Percentiles rank a stretch among this genome's conserved stretches.
Conservation (phyloP, 92 coral and sea anemone species). For the Epizoanthus fatuus region DNA sequence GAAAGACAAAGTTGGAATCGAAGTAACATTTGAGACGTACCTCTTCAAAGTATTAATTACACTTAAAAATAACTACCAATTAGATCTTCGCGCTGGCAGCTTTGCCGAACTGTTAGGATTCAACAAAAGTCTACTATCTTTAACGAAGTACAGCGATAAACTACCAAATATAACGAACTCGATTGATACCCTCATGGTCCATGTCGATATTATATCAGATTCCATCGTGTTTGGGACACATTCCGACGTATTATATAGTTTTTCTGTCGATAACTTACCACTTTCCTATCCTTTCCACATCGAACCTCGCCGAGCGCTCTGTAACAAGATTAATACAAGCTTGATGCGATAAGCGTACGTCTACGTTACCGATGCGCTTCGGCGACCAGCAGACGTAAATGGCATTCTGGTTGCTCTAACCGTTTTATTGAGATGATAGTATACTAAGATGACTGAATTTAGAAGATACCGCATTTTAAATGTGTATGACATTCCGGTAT, state of each 20-base stretch:
- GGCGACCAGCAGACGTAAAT: not conserved
- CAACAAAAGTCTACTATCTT: not conserved
- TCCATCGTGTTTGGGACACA: not conserved
- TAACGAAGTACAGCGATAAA: not conserved
- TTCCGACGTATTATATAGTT: not conserved
- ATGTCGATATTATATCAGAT: constrained; percentile 1
- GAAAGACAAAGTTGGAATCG: not conserved
- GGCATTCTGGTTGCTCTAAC: not conserved
- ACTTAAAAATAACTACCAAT: not conserved
- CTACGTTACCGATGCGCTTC: not conserved
- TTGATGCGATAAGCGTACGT: not conserved
- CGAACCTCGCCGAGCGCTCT: not conserved
- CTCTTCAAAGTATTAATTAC: not conserved
- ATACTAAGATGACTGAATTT: not conserved
- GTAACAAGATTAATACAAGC: constrained; percentile 9
- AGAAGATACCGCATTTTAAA: not conserved
- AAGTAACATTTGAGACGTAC: not conserved
- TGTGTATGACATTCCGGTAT: not conserved
- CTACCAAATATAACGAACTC: not conserved
- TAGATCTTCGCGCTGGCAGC: not conserved
- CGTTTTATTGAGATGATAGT: too few relatives aligned
- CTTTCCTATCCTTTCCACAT: constrained; percentile 1
- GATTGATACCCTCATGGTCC: not conserved
- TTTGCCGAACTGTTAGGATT: not conserved
- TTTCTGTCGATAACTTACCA: not conserved